These are phyloP conservation scores for Fragum fragum DNA, from an alignment of 2,888 invertebrate species.

Conservation along the genomic window DNA sequence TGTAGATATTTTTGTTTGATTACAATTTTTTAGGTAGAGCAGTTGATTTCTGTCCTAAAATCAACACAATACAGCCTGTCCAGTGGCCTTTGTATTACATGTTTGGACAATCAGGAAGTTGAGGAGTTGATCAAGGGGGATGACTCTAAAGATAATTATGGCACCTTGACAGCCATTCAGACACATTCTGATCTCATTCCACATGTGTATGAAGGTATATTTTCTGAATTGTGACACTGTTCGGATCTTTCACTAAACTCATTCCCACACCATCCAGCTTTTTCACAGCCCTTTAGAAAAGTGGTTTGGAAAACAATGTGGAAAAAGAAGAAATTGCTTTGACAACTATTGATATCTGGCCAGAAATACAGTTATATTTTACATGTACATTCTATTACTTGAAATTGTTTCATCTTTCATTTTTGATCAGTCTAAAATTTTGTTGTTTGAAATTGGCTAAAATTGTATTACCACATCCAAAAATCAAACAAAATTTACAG, in stretches of 20 bases:
- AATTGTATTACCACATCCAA: too few relatives aligned
- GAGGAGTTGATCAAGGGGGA: conserved; percentile 45
- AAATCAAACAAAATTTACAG: too few relatives aligned
- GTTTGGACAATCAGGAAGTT: conserved; percentile 59
- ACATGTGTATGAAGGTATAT: conserved; percentile 77
- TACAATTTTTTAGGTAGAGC: neutral
- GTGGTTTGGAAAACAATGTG: neutral
- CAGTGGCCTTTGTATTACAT: conserved; percentile 42
- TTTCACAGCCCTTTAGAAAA: too few relatives aligned
- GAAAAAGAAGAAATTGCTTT: conserved; percentile 14
- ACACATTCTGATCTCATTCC: conserved; percentile 74
- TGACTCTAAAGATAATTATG: neutral
- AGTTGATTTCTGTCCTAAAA: neutral
- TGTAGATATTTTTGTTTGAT: too few relatives aligned
- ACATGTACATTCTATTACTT: too few relatives aligned
- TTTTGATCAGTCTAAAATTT: too few relatives aligned
- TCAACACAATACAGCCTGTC: conserved; percentile 22
- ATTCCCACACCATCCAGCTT: too few relatives aligned
- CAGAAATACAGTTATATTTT: too few relatives aligned
- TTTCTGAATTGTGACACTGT: neutral
- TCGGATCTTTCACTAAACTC: too few relatives aligned
- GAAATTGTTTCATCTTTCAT: too few relatives aligned
- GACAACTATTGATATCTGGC: too few relatives aligned
- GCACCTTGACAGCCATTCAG: conserved; percentile 38
- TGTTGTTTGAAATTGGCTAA: too few relatives aligned